Conservation (phyloP, 2,888 invertebrate species). For the Ophion ventricosus region DNA sequence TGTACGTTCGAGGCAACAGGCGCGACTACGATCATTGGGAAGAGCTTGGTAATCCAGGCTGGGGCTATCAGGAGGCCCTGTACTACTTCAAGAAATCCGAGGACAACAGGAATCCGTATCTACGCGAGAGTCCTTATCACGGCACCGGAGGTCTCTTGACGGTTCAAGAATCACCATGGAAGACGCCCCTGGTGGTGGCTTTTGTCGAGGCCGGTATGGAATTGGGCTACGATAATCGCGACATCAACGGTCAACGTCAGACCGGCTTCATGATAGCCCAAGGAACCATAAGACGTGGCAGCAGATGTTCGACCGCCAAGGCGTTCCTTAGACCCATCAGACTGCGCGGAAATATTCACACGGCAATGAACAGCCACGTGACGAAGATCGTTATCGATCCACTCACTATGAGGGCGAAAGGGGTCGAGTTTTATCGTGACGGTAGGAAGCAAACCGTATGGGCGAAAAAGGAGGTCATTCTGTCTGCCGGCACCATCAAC, state of each 20-base stretch:
- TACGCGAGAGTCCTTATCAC: constrained; percentile 89
- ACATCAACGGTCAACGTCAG: constrained; percentile 92
- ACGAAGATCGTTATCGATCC: constrained; percentile 91
- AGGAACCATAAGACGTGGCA: constrained; percentile 90
- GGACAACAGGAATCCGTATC: constrained; percentile 94
- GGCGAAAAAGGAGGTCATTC: constrained; percentile 92
- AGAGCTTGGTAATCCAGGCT: constrained; percentile 92
- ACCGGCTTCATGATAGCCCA: constrained; percentile 93
- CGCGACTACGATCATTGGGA: constrained; percentile 96
- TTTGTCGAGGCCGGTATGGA: constrained; percentile 93
- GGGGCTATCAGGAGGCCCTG: constrained; percentile 93
- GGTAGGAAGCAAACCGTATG: constrained; percentile 88
- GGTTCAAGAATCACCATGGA: constrained; percentile 93
- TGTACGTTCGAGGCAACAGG: constrained; percentile 93
- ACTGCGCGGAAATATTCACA: constrained; percentile 90
- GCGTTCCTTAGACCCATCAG: constrained; percentile 93
- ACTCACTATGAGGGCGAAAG: constrained; percentile 89
- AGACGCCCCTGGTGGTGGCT: constrained; percentile 91
- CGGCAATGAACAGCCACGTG: constrained; percentile 92
- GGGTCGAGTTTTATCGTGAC: constrained; percentile 91
- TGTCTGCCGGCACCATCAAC: constrained; percentile 96
- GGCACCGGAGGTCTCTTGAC: constrained; percentile 90
- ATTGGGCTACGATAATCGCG: constrained; percentile 92
- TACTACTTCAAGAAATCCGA: constrained; percentile 96
- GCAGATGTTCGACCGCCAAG: constrained; percentile 94